Base-by-base conservation (phyloP, 2,888 invertebrate species). In the Rhorus exstirpatorius region DNA sequence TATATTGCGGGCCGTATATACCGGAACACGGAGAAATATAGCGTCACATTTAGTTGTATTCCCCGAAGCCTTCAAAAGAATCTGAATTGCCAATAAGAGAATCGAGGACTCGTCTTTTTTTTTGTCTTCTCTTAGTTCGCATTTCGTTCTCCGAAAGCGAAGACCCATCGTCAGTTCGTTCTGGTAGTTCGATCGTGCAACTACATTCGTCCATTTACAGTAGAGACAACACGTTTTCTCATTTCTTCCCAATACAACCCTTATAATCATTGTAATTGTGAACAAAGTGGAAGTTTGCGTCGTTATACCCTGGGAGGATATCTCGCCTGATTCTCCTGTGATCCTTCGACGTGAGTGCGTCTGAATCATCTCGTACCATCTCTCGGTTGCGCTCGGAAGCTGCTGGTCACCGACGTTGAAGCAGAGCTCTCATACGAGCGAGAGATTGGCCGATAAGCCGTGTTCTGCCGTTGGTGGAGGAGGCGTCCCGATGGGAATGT, bases 401-500 rank as follows among this genome's bases (percentile, higher is more conserved):
- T 90, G 87, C 88, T 89, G 86, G 83, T 83, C 87, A 84, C 85
- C 72, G 75, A 63, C 61, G 79, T 75, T 79, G 55, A 67, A 61
- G 58, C 84, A 83, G 88, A 83, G 84, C 83, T 82, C 78, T 84
- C 74, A 44, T 65, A 65, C 35, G 58, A 77, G 77, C 35, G 68
- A 72, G 79, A 80, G 87, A 89, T 88, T 90, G 86, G 89, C 90
- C 91, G 92, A 92, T 92, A 92, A 81, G 91, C 84, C 88, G 86
- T 87, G 83, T 87, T 79, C 83, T 55, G 76, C 83, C 53, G 83
- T 79, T 83, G 83, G 83, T 83, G 75, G 79, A 83, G 76, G 79
- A 74, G 76, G 51, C 53, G 67, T 74, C 60, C 55, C 58, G 77
- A 24, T 63, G 65, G 55, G 60, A 80, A 49, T 55, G 67, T 65